Evolutionary conservation across 2,113 vertebrate genomes (phyloP).

Genomic region (Empidonax traillii): DNA sequence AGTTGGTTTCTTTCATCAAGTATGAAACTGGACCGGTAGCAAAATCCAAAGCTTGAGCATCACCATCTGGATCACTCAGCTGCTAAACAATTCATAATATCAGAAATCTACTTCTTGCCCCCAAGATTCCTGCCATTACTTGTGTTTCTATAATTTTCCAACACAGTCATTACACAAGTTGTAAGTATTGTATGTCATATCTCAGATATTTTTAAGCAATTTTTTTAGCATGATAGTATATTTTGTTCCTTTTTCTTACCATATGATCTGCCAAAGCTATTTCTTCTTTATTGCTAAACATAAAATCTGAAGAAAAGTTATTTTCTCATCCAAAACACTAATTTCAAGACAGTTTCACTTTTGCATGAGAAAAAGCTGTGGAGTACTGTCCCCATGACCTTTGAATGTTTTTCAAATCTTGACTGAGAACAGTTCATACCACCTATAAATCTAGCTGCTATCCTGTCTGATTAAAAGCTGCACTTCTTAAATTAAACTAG

Average conservation of each 20-base stretch:
- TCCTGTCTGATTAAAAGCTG: neutral
- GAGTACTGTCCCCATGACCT: neutral
- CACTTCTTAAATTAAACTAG: neutral
- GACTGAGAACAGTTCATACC: neutral
- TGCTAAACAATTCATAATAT: neutral
- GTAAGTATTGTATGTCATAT: neutral
- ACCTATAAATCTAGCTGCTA: neutral
- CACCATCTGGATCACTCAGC: neutral
- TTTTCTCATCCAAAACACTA: neutral
- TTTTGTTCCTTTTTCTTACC: neutral
- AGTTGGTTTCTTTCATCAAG: neutral
- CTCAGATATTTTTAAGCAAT: neutral
- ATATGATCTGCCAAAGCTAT: neutral
- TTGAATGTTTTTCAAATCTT: neutral
- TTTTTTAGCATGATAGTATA: neutral
- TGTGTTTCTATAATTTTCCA: neutral
- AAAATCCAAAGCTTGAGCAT: neutral
- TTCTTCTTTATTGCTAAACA: constrained; percentile 4
- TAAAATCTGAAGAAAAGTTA: neutral
- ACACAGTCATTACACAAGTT: neutral
- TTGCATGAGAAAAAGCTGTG: neutral
- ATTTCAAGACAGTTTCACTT: neutral
- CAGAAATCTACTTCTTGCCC: neutral
- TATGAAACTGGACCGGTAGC: neutral
- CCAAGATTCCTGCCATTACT: neutral